phyloP scores from a whole-genome alignment of 2,113 vertebrate genomes.

The Tichodroma muraria region DNA sequence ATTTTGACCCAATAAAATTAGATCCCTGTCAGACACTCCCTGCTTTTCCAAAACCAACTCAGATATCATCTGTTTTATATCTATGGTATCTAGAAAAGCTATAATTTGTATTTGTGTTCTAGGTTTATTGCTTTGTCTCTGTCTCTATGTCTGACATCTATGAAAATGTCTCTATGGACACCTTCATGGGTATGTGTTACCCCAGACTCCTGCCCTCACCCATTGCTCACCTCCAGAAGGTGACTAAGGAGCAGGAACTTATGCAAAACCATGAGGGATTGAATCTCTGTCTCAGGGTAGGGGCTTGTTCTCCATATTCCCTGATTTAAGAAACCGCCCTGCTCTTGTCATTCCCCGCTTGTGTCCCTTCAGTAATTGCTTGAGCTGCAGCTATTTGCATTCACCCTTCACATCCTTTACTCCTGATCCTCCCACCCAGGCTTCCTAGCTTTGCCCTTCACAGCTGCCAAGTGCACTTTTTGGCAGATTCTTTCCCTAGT shows the following conservation, averaged over 20 bases:
- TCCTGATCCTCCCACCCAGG: background rate
- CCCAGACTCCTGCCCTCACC: background rate
- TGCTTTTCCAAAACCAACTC: background rate
- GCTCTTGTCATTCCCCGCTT: background rate
- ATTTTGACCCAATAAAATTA: conserved; percentile 13
- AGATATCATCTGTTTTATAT: background rate
- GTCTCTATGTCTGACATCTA: too few relatives aligned
- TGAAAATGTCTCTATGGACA: background rate
- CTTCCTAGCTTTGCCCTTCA: background rate
- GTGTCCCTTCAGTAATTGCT: background rate
- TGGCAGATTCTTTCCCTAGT: background rate
- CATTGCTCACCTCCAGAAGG: background rate
- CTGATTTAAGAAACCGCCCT: fast-evolving
- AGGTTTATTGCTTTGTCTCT: background rate
- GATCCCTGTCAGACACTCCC: background rate
- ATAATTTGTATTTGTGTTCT: background rate
- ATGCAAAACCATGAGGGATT: background rate
- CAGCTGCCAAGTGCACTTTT: background rate
- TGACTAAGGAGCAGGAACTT: background rate
- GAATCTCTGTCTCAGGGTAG: background rate
- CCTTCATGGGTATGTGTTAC: background rate
- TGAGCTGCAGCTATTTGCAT: background rate
- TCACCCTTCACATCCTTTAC: background rate
- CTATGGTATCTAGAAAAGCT: background rate
- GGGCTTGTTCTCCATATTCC: background rate